A percentile compares a stretch with the other conserved stretches of the same genome.
Evolutionary conservation across 2,888 invertebrate species (phyloP).

Genomic region (Drosophila subquinaria): DNA sequence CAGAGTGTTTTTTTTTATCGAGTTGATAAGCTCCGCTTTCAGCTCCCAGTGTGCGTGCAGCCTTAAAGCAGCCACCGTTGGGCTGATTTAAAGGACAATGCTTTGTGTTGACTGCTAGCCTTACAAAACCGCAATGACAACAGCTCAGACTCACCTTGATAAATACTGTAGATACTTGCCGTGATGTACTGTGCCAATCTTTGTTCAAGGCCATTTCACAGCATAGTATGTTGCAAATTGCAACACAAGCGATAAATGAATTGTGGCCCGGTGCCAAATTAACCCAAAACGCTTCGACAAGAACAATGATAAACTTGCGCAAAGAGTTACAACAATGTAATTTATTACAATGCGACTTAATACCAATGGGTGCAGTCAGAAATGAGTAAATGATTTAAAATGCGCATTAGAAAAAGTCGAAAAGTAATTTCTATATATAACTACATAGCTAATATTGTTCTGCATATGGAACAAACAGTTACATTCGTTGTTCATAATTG

Average conservation of each 20-base stretch:
- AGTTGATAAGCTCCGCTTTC: too few species aligned
- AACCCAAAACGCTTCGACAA: background rate
- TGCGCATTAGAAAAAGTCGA: background rate
- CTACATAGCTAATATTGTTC: background rate
- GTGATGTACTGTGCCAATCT: background rate
- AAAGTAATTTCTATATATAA: background rate
- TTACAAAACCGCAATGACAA: background rate
- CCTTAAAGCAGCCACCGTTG: constrained; percentile 14
- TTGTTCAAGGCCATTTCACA: background rate
- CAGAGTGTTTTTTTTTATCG: too few species aligned
- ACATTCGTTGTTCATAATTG: background rate
- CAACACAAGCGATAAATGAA: constrained; percentile 12
- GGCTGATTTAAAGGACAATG: constrained; percentile 31
- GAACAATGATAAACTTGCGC: background rate
- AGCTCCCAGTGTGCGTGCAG: too few species aligned
- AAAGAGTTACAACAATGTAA: background rate
- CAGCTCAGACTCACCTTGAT: constrained; percentile 3
- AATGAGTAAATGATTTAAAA: background rate
- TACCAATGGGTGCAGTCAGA: background rate
- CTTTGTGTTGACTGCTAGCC: constrained; percentile 5
- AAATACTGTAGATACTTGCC: constrained; percentile 17
- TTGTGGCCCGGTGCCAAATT: constrained; percentile 9
- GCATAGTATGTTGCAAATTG: background rate
- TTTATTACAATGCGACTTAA: background rate
- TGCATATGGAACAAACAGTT: background rate